Evolutionary conservation across 2,888 invertebrate species (phyloP), one percentile per base, ranked within the genome.

Genomic region (Zygogramma bicolorata): DNA sequence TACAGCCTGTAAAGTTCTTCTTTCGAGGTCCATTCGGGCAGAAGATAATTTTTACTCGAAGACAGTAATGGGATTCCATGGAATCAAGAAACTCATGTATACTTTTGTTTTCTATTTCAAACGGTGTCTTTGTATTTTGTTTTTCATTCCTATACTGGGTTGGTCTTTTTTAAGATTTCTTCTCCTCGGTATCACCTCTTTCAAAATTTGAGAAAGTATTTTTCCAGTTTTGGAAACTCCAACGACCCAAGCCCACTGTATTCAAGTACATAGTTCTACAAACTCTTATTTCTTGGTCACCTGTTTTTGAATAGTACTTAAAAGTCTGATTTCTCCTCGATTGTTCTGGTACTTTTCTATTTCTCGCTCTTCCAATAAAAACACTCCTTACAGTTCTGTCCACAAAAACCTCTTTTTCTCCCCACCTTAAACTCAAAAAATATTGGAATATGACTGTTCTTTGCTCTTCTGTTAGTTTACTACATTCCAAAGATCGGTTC

Each of bases 51-150:
- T 65, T 77, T 75, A 20, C 57, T 65, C 13, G 65, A 70, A 8
- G 71, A 59, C 71, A 75, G 31, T 74, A 77, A 53, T 76, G 73
- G 25, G 75, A 74, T 61, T 76, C 69, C 68, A 75, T 73, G 25
- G 59, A 58, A 18, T 65, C 53, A 46, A 65, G 53, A 62, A 46
- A 73, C 38, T 40, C 31, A 15, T 29, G 18, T 31, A 38, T 59
- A 42, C 20, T 38, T 34, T 61, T 27, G 59, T 67, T 59, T 58
- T 65, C 31, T 29, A 53, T 22, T 63, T 42, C 42, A 13, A 63
- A 42, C 2, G 61, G 61, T 60, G 27, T 60, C 61, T 60, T 60
- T 60, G 10, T 29, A 60, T 60, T 29, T 31, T 60, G 7, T 60
- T 60, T 60, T 60, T 34, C 61, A 60, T 27, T 60, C 57, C 57